Evolutionary conservation across 2,797 vertebrate species (phyloP).

Genomic region (Eutrigla gurnardus): DNA sequence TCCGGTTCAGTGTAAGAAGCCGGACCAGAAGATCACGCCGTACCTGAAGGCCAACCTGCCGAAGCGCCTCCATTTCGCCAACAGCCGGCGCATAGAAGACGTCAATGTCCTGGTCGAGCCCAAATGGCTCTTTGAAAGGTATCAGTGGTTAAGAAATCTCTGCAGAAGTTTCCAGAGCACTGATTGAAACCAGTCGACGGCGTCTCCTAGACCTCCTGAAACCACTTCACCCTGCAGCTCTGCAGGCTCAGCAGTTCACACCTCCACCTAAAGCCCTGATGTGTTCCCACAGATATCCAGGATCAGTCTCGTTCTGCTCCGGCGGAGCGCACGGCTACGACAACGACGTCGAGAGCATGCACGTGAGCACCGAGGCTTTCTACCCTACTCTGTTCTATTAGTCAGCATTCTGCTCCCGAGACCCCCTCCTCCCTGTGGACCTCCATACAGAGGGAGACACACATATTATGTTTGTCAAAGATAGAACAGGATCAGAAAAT

Average conservation of each 20-base stretch:
- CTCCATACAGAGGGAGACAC: no score
- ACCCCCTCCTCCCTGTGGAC: no score
- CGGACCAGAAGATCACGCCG: slow-evolving; percentile 78
- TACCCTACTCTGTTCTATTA: background rate
- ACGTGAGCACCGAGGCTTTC: slow-evolving; percentile 69
- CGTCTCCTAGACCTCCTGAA: no score
- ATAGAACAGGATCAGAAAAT: no score
- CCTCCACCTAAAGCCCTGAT: background rate
- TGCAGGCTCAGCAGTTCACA: background rate
- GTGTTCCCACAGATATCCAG: slow-evolving; percentile 63
- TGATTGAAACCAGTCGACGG: background rate
- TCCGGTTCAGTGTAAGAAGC: slow-evolving; percentile 76
- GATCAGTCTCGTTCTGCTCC: slow-evolving; percentile 74
- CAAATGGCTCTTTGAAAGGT: slow-evolving; percentile 86
- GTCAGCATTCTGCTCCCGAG: background rate
- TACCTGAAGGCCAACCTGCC: slow-evolving; percentile 84
- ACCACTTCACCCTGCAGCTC: background rate
- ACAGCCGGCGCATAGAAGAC: slow-evolving; percentile 85
- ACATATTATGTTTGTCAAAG: no score
- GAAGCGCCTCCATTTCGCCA: slow-evolving; percentile 85
- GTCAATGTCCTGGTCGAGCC: slow-evolving; percentile 77
- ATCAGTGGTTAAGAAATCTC: background rate
- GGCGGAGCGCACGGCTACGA: slow-evolving; percentile 85
- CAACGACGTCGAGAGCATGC: slow-evolving; percentile 84
- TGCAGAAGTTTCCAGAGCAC: background rate